These are phyloP conservation scores for Neria commutata DNA, from an alignment of 2,888 invertebrate species.

Conservation along the genomic window DNA sequence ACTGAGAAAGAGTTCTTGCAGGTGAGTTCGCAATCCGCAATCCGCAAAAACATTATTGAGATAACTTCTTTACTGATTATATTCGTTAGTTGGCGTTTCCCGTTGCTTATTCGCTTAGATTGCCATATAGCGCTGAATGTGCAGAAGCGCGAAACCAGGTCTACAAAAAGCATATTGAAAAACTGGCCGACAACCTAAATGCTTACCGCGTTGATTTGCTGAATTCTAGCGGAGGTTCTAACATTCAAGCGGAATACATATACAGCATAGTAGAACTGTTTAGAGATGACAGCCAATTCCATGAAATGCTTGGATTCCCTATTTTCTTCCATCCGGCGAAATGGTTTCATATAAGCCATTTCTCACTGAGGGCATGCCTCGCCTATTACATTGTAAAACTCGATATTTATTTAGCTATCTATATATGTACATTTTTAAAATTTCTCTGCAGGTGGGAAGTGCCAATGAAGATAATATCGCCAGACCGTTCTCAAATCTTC, in stretches of 20 bases:
- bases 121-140: conserved; percentile 32
- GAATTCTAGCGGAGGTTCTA: background rate
- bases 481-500: background rate
- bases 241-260: conserved; percentile 36
- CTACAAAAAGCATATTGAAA: conserved; percentile 26
- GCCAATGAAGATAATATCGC: conserved; percentile 11
- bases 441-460: conserved; percentile 14
- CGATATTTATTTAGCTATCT: background rate
- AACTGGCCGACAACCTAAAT: conserved; percentile 28
- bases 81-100: conserved; percentile 31
- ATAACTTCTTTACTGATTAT: background rate
- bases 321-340: conserved; percentile 25
- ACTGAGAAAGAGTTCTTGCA: conserved; percentile 30
- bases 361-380: conserved; percentile 38
- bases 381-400: conserved; percentile 40
- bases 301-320: conserved; percentile 36
- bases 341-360: conserved; percentile 40
- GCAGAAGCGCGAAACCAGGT: conserved; percentile 28
- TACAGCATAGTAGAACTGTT: conserved; percentile 34
- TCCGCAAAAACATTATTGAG: background rate
- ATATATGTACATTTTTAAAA: conserved; percentile 1
- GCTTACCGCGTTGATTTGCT: conserved; percentile 22
- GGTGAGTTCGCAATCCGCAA: conserved; percentile 29
- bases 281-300: conserved; percentile 39
- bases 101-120: conserved; percentile 36